Base-by-base conservation (phyloP, 2,888 invertebrate species). In the Peribatodes rhomboidaria region DNA sequence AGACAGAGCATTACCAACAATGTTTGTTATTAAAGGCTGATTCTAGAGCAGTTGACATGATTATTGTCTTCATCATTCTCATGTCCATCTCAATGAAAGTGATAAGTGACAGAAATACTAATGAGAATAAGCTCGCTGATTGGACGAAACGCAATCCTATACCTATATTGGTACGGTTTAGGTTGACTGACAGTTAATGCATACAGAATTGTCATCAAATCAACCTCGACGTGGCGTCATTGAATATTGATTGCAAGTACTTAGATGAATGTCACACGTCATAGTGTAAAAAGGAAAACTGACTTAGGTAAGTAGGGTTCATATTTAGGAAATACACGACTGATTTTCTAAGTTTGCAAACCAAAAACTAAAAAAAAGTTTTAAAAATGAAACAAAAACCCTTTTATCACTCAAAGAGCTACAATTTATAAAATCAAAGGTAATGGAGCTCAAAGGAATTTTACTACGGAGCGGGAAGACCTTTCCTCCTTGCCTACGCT, bases 401-500 rank as follows among this genome's bases (percentile, higher is more conserved):
- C 31, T 14, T 16, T 31, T 41, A 46, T 14, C 13, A 10, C 14
- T 0, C 9, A 18, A 11, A 18, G 35, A 50, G 35, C 50, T 35
- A 50, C 50, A 31, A 49, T 31, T 31, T 27, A 14, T 49, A 18
- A 7, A 47, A 6, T n/a, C 22, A 27, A 27, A 22, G 13, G n/a
- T 39, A 31, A 11, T 42, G 2, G 47, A 35, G 42, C n/a, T 41
- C 14, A 2, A 27, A 50, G n/a, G n/a, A 31, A 16, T 42, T 56
- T 55, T 16, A 44, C 49, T 56, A 49, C 14, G 14, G 37, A 35
- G 58, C 44, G 58, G 58, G 47, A 61, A 57, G 58, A 42, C 20
- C 46, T 35, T n/a, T 31, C 18, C 16, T 16, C 10, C 41, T 61
- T 64, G 76, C 76, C 80, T 79, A 83, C 81, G 82, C 73, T 59